Evolutionary conservation across 2,113 vertebrate genomes (phyloP).

Genomic region (Acanthisitta chloris): DNA sequence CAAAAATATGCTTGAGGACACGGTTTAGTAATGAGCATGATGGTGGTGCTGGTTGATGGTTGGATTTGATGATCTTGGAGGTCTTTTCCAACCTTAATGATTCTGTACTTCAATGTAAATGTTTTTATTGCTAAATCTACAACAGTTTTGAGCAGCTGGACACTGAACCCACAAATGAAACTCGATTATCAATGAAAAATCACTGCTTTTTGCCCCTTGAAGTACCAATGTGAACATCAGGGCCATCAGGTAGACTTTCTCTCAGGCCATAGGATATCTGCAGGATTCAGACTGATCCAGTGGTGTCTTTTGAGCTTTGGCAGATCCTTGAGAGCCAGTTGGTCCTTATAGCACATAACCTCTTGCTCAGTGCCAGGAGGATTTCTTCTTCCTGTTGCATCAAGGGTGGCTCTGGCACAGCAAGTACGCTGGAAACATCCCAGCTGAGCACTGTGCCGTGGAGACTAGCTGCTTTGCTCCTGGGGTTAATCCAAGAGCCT

Average conservation of each 20-base stretch:
- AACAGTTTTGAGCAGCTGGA: neutral
- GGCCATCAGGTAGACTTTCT: neutral
- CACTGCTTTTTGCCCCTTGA: neutral
- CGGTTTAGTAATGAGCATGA: neutral
- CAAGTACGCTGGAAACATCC: neutral
- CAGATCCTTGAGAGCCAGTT: neutral
- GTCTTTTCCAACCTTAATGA: neutral
- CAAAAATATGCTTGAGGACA: no score
- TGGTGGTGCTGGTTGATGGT: no score
- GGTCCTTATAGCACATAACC: neutral
- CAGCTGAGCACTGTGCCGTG: neutral
- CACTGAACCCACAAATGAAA: neutral
- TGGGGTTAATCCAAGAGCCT: neutral
- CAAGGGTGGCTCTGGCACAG: neutral
- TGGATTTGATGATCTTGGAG: neutral
- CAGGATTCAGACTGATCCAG: neutral
- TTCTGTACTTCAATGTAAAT: neutral
- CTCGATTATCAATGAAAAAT: neutral
- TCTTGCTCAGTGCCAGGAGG: neutral
- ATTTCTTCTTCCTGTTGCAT: neutral
- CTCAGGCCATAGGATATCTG: neutral
- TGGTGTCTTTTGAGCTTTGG: neutral
- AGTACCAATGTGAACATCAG: neutral
- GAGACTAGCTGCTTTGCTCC: neutral
- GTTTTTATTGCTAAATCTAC: neutral